Percentiles rank a stretch among this genome's conserved stretches.
Conservation (phyloP, 2,113 vertebrate species). For the Danionella cerebrum region DNA sequence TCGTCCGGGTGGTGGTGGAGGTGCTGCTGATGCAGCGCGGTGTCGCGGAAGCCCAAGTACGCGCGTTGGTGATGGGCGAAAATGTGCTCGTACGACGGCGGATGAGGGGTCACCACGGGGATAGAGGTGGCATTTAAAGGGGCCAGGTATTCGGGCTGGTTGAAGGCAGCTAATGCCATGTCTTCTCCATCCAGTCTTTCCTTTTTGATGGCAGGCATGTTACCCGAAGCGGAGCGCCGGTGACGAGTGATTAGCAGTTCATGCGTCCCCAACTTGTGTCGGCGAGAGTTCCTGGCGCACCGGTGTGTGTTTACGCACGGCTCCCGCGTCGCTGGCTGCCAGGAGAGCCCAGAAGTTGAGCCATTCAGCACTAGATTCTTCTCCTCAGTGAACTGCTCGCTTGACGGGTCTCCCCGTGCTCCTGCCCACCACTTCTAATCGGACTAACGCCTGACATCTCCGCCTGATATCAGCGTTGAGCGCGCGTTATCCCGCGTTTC, state of each 20-base stretch:
- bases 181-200: conserved; percentile 88
- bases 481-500: conserved; percentile 59
- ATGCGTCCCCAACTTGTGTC: conserved; percentile 63
- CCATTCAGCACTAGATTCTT: conserved; percentile 62
- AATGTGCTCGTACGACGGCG: conserved; percentile 79
- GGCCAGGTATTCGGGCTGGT: conserved; percentile 81
- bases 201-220: conserved; percentile 96
- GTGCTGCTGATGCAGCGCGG: conserved; percentile 68
- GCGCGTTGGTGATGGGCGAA: conserved; percentile 74
- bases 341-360: conserved; percentile 61
- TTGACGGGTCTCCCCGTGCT: conserved; percentile 60
- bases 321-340: conserved; percentile 61
- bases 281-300: conserved; percentile 62
- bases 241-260: conserved; percentile 62
- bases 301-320: conserved; percentile 63
- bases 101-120: conserved; percentile 82
- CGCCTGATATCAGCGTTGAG: conserved; percentile 64
- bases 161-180: conserved; percentile 83
- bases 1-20: conserved; percentile 78
- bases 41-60: conserved; percentile 77
- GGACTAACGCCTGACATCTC: conserved; percentile 72
- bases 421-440: conserved; percentile 72
- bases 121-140: conserved; percentile 79
- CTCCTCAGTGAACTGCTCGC: conserved; percentile 52
- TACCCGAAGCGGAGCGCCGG: conserved; percentile 64